Percentiles rank a stretch among this genome's conserved stretches.
These are phyloP conservation scores for Acleris literana DNA, from an alignment of 2,888 invertebrate genomes.

Conservation along the genomic window DNA sequence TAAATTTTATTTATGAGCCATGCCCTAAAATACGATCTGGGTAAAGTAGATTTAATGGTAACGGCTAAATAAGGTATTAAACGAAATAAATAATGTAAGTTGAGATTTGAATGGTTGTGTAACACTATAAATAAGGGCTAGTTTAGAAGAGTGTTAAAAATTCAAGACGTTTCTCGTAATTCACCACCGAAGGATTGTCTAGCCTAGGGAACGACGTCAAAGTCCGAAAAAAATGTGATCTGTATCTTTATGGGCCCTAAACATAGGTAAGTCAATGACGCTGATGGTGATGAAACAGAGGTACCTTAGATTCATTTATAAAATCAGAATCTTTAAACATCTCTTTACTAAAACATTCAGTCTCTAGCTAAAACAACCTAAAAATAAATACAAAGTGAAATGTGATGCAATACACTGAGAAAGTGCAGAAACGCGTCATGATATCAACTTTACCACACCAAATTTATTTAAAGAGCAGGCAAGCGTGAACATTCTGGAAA, in stretches of 20 bases:
- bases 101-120: background rate
- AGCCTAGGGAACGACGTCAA: too few species aligned
- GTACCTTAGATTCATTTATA: too few species aligned
- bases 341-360: too few species aligned
- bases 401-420: constrained; percentile 23
- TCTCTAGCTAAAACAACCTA: background rate
- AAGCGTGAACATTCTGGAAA: constrained; percentile 24
- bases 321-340: too few species aligned
- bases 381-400: constrained; percentile 19
- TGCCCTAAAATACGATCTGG: constrained; percentile 1
- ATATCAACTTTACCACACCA: constrained; percentile 21
- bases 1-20: constrained; percentile 14
- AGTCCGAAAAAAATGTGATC: too few species aligned
- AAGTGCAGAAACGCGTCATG: constrained; percentile 7
- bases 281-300: too few species aligned
- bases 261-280: too few species aligned
- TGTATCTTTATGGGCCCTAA: too few species aligned
- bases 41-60: constrained; percentile 25
- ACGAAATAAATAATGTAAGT: constrained; percentile 2
- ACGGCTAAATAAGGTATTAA: background rate
- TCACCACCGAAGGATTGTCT: too few species aligned
- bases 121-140: background rate
- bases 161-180: too few species aligned
- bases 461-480: constrained; percentile 22
- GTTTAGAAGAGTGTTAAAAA: too few species aligned